These are phyloP conservation scores for Psilopsiagon aurifrons DNA, from an alignment of 2,113 vertebrate genomes.

Conservation along the genomic window DNA sequence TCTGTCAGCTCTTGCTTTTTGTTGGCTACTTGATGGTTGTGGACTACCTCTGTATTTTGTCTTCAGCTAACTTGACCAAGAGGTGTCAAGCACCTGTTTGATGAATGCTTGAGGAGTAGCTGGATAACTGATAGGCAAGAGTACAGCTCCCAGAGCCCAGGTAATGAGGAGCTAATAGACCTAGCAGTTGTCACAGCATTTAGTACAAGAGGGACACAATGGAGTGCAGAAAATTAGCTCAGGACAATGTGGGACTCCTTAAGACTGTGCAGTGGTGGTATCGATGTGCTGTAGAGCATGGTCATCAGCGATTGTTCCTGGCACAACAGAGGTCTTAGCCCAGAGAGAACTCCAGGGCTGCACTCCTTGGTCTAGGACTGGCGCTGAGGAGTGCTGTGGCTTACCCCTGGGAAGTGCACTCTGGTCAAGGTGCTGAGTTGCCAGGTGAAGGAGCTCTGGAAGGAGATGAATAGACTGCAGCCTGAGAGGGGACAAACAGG, in stretches of 20 bases:
- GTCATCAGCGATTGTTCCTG: background rate
- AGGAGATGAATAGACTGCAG: background rate
- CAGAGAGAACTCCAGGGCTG: background rate
- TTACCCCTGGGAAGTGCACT: background rate
- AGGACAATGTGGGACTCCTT: background rate
- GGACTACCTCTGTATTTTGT: background rate
- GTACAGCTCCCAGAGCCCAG: background rate
- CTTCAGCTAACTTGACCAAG: background rate
- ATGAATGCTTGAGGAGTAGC: background rate
- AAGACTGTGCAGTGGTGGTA: background rate
- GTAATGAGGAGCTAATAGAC: background rate
- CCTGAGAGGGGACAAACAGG: background rate
- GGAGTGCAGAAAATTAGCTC: background rate
- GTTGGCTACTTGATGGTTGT: background rate
- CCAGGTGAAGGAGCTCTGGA: background rate
- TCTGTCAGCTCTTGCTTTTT: background rate
- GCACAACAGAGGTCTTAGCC: background rate
- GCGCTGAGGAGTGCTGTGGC: background rate
- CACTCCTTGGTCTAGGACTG: rapidly evolving
- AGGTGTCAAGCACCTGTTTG: background rate
- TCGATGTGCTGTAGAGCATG: background rate
- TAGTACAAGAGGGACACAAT: background rate
- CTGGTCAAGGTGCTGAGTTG: background rate
- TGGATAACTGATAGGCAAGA: background rate
- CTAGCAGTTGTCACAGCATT: background rate